Evolutionary conservation across 2,113 vertebrate genomes (phyloP), one percentile per base, ranked within the genome.

Genomic region (Tamias sibiricus): DNA sequence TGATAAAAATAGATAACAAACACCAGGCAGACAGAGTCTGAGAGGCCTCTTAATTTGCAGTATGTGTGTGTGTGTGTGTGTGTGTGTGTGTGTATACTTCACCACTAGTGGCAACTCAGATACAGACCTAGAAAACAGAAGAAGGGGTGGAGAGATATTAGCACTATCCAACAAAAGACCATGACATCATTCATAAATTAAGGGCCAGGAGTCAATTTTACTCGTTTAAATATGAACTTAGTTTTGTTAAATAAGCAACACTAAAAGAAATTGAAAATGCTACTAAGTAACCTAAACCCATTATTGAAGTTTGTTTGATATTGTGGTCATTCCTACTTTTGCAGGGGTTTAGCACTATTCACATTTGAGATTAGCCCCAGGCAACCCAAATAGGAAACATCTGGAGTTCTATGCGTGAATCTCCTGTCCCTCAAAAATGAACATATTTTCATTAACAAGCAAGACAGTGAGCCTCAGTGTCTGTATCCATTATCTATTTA

Each of bases 241-340:
- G 2, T 19, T 94, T 92, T 97, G 59, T 66, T 91, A 98, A 96
- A 80, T 40, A 75, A 0, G 84, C 49, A 97, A 92, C 19, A 90
- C 74, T 77, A 90, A 86, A 94, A 87, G 96, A 96, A 62, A 30
- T 84, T 59, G 42, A 59, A 74, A 83, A n/a, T 89, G n/a, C 35
- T 87, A 62, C 2, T 86, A 77, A 79, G 69, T 76, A 26, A 40
- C 7, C 69, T 90, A 54, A 71, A 85, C 89, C 42, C 93, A 72
- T 69, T 40, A 94, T 0, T 76, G 9, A 82, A 16, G 1, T 69
- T 90, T 59, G 12, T 16, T 91, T 44, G 96, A 84, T 4, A 69
- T 13, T 32, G 0, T 10, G 10, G 37, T 49, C 57, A 82, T 37
- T 44, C 72, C 54, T 40, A 85, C 75, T 40, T 97, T 42, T 87